phyloP scores from a whole-genome alignment of 2,113 vertebrate genomes.

The Eclectus roratus region DNA sequence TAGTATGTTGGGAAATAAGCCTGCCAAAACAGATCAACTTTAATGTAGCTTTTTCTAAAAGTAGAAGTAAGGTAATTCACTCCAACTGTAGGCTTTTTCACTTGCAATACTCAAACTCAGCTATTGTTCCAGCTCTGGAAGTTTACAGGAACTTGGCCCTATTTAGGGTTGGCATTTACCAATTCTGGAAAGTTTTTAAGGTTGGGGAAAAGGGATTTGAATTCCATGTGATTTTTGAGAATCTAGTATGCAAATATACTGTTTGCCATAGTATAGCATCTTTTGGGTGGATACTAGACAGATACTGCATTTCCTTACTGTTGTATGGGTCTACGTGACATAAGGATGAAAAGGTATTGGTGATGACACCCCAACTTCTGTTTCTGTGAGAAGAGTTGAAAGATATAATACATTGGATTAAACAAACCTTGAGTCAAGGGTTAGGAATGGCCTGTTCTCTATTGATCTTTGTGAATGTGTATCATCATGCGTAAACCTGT shows the following conservation, averaged over 20 bases:
- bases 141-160: neutral
- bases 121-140: neutral
- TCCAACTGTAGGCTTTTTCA: neutral
- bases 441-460: neutral
- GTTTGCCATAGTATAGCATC: neutral
- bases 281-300: neutral
- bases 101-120: neutral
- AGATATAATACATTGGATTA: neutral
- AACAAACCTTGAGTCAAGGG: neutral
- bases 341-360: neutral
- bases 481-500: neutral
- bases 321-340: neutral
- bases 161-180: neutral
- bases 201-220: neutral
- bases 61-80: neutral
- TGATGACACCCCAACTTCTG: neutral
- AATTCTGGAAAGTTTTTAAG: neutral
- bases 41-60: neutral
- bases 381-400: neutral
- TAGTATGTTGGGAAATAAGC: neutral
- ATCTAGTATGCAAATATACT: neutral
- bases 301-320: fast-evolving
- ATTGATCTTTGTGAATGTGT: neutral
- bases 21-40: neutral
- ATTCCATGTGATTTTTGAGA: neutral